Percentiles rank a stretch among this genome's conserved stretches.
Evolutionary conservation across 2,797 vertebrate genomes (phyloP).

Genomic region (Sebastes vulpes): DNA sequence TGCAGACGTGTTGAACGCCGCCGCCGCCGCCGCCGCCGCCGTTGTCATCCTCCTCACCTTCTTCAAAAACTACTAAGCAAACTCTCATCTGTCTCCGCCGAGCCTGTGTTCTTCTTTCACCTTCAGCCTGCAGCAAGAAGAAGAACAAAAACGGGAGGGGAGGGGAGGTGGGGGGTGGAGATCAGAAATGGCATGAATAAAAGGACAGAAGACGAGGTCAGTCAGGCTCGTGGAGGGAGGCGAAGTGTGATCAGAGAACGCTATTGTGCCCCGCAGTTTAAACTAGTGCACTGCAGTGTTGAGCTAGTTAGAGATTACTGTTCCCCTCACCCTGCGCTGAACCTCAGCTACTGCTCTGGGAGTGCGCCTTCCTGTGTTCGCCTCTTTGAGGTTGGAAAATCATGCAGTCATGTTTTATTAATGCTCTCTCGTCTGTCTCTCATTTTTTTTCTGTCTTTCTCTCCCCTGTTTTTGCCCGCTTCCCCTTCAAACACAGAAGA

Average conservation of each 20-base stretch:
- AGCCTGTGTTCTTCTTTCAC: background rate
- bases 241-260: slow-evolving; percentile 60
- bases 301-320: slow-evolving; percentile 73
- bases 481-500: slow-evolving; percentile 45
- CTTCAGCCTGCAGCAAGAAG: slow-evolving; percentile 57
- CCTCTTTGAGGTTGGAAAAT: slow-evolving; percentile 85
- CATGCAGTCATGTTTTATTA: slow-evolving; percentile 88
- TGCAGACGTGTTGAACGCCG: slow-evolving; percentile 7
- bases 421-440: slow-evolving; percentile 65
- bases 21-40: background rate
- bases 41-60: slow-evolving; percentile 40
- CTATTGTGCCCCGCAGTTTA: slow-evolving; percentile 51
- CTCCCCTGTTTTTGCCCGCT: slow-evolving; percentile 22
- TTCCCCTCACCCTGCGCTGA: slow-evolving; percentile 85
- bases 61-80: slow-evolving; percentile 24
- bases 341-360: slow-evolving; percentile 79
- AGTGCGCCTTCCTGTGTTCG: slow-evolving; percentile 78
- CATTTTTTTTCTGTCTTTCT: slow-evolving; percentile 21
- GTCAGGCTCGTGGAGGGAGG: slow-evolving; percentile 32
- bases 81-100: background rate
- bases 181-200: slow-evolving; percentile 34
- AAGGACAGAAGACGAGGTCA: slow-evolving; percentile 33
- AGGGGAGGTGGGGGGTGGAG: too few species aligned
- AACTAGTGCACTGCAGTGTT: slow-evolving; percentile 62
- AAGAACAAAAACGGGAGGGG: slow-evolving; percentile 3